phyloP scores from a whole-genome alignment of 2,888 invertebrate genomes.

The Eupelmus urozonus region DNA sequence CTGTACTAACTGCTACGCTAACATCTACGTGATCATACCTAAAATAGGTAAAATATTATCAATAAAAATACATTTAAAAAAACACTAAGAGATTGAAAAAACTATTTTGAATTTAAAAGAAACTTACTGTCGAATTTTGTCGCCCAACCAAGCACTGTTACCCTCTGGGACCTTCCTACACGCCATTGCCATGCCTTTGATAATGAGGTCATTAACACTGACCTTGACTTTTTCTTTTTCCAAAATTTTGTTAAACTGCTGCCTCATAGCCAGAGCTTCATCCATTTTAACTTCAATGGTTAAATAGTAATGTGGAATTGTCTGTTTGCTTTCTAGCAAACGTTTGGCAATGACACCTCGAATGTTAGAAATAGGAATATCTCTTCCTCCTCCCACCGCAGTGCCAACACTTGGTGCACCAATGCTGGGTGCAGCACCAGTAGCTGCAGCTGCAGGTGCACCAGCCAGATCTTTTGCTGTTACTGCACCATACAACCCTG shows the following conservation, averaged over 20 bases:
- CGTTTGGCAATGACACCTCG: slow-evolving; percentile 93
- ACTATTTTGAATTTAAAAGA: slow-evolving; percentile 10
- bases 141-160: slow-evolving; percentile 97
- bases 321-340: slow-evolving; percentile 91
- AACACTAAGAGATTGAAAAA: not conserved
- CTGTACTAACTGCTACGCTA: slow-evolving; percentile 97
- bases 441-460: slow-evolving; percentile 71
- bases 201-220: slow-evolving; percentile 96
- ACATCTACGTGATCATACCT: slow-evolving; percentile 95
- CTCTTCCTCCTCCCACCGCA: slow-evolving; percentile 80
- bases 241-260: slow-evolving; percentile 87
- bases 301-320: slow-evolving; percentile 98
- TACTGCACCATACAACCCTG: slow-evolving; percentile 90
- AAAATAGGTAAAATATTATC: slow-evolving; percentile 46
- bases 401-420: slow-evolving; percentile 55
- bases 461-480: slow-evolving; percentile 87
- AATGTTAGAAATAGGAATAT: slow-evolving; percentile 91
- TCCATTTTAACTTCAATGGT: slow-evolving; percentile 92
- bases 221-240: slow-evolving; percentile 90
- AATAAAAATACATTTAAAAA: slow-evolving; percentile 13
- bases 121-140: slow-evolving; percentile 92
- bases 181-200: slow-evolving; percentile 94
- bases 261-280: slow-evolving; percentile 84
- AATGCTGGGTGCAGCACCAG: slow-evolving; percentile 65
- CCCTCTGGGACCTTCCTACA: slow-evolving; percentile 94